Evolutionary conservation across 1,140 invertebrate species (phyloP), one percentile per base, ranked within the genome.

Genomic region (Propsilocerus akamusi): DNA sequence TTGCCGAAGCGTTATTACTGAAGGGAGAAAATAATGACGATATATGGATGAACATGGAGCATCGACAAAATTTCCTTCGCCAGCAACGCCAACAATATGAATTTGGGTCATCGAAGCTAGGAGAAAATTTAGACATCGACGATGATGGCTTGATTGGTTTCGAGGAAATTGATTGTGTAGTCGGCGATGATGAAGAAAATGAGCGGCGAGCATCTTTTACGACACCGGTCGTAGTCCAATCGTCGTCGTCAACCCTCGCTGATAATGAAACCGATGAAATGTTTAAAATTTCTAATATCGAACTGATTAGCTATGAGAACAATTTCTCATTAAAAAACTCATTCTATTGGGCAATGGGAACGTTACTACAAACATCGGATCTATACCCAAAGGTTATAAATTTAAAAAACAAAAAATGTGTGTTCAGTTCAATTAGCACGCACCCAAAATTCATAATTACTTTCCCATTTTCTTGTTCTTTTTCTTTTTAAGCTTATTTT

Each of bases 321-420:
- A 80, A 83, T 62, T 88, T 88, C 61, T 85, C 76, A 26, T 66
- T 88, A 51, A 72, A 77, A 58, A 88, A 88, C 68, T 82, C 80
- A 69, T 84, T 92, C 66, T 92, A 86, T 87, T 92, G 92, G 68
- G 84, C 86, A 11, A 83, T 95, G 54, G 90, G 90, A 48, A 90
- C 87, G 8, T 77, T 95, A 53, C 93, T 94, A 89, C 89, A 94
- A 67, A 90, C 87, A 54, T 87, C 83, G 54, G 85, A 89, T 64
- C 72, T 90, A 53, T 85, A 86, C 65, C 88, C 89, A 48, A 82
- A 85, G 82, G 60, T 62, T 60, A 30, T 14, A 34, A 12, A 8
- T 17, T 48, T 14, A 7, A 24, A 23, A 14, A 12, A 8, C 11
- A 12, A 37, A n/a, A 51, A n/a, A 41, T 12, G 25, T 47, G 5